Evolutionary conservation across 2,113 vertebrate genomes (phyloP).

Genomic region (Chloropsis cyanopogon): DNA sequence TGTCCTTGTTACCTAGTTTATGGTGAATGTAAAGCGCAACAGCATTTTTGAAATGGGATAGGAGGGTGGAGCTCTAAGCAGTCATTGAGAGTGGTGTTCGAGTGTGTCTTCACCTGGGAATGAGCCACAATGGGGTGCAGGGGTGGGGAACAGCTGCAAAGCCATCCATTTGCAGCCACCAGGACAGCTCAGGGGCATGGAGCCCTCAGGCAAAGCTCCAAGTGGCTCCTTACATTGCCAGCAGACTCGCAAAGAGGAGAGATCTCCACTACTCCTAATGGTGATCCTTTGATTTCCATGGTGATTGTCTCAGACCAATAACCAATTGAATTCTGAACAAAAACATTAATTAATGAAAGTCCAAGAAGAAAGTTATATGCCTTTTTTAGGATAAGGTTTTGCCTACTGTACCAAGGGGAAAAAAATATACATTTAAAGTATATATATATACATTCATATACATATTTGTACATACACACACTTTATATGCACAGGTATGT

Average conservation of each 20-base stretch:
- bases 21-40: neutral
- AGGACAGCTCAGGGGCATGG: neutral
- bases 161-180: neutral
- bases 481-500: neutral
- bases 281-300: neutral
- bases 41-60: neutral
- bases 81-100: neutral
- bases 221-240: fast-evolving
- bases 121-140: neutral
- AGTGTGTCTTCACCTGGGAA: neutral
- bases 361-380: neutral
- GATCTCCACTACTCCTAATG: neutral
- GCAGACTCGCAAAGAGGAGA: neutral
- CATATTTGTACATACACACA: neutral
- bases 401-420: neutral
- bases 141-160: neutral
- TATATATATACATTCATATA: neutral
- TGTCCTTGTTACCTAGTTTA: neutral
- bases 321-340: neutral
- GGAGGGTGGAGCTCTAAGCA: neutral
- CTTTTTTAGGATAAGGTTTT: neutral
- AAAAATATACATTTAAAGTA: neutral
- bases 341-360: neutral
- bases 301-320: neutral
- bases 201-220: neutral